Evolutionary conservation across 2,797 vertebrate species (phyloP), one percentile per base, ranked within the genome.

Genomic region (Manis pentadactyla): DNA sequence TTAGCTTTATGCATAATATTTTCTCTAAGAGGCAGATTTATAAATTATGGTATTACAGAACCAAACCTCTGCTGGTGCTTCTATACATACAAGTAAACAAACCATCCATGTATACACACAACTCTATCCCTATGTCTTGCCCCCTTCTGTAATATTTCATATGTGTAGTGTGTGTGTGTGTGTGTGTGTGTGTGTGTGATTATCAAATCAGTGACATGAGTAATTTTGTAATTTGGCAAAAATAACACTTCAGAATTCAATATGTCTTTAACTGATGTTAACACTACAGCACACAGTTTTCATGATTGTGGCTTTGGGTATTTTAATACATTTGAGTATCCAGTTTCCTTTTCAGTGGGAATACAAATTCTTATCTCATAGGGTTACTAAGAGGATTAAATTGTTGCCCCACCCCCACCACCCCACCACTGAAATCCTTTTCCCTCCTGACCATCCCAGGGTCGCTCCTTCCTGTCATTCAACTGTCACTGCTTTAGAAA

Each of bases 51-150:
- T 66, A n/a, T 31, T 57, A 7, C 18, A 63, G 51, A 46, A 34
- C 15, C n/a, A 81, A 81, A 57, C 19, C 57, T 4, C 39, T 59
- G 15, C 8, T 61, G 18, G 39, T 4, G 74, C 55, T 31, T 17
- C 15, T 90, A 3, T 18, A 87, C 69, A 71, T 27, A 63, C 61
- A 82, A 37, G 27, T 34, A 27, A 55, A 19, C n/a, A 46, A 4
- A 42, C 1, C 29, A 7, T 10, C 5, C 51, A 12, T 9, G 31
- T 10, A 21, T 1, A 15, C 51, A 87, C 51, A 81, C 51, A n/a
- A 17, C 39, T 13, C 7, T 0, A 12, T 7, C 9, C 29, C 0
- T 17, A 11, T 4, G 17, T 4, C 17, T 53, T 5, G 4, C 10
- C 4, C 13, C 7, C 73, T 64, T 81, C 53, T 11, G 0, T 29